Conservation (phyloP, 2,797 vertebrate species). For the Sandelia bainsii region DNA sequence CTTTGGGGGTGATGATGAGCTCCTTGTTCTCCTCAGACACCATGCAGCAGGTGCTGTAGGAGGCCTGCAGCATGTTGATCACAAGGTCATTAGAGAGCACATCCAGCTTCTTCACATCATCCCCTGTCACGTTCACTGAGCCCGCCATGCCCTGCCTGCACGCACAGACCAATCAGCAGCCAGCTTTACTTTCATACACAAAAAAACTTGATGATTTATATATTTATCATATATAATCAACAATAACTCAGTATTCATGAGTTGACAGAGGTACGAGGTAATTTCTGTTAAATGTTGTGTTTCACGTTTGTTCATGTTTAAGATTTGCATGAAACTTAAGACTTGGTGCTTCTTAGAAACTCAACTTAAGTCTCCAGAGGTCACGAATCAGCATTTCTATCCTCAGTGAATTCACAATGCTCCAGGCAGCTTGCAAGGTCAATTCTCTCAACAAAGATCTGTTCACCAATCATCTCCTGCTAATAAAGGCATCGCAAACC, state of each 20-base stretch:
- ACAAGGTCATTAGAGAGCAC: conserved; percentile 93
- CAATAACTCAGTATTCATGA: conserved; percentile 7
- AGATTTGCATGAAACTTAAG: background rate
- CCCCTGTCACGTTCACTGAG: conserved; percentile 93
- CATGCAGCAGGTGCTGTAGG: conserved; percentile 92
- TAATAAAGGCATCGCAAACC: background rate
- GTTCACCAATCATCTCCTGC: conserved; percentile 1
- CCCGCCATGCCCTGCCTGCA: conserved; percentile 89
- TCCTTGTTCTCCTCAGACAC: conserved; percentile 95
- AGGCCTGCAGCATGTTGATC: conserved; percentile 96
- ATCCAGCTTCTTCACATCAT: conserved; percentile 97
- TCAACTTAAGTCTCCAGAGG: background rate
- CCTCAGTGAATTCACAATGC: background rate
- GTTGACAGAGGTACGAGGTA: background rate
- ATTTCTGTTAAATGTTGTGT: too few relatives aligned
- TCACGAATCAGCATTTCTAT: background rate
- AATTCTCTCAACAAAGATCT: background rate
- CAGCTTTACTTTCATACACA: background rate
- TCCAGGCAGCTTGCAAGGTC: background rate
- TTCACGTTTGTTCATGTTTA: background rate
- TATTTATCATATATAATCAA: background rate
- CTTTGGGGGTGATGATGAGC: conserved; percentile 88
- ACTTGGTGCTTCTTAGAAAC: too few relatives aligned
- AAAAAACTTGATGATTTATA: too few relatives aligned
- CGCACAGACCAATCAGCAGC: conserved; percentile 39